phyloP scores from a whole-genome alignment of 2,888 invertebrate genomes.

The Oscheius sp. region DNA sequence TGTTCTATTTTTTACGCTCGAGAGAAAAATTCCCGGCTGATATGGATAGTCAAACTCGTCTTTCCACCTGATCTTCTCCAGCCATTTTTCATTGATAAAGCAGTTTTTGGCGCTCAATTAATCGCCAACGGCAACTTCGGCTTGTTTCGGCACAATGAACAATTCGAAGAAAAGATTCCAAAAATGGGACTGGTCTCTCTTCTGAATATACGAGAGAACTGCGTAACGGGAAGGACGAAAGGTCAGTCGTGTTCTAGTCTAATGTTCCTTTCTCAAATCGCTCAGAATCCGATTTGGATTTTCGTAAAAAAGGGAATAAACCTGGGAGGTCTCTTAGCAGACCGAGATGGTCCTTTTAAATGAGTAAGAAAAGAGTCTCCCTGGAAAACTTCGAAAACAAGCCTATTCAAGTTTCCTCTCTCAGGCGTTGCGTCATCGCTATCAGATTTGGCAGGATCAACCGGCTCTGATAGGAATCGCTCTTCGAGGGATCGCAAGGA shows the following conservation, averaged over 20 bases:
- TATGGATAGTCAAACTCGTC: too few species aligned
- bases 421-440: constrained; percentile 6
- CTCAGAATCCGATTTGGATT: too few species aligned
- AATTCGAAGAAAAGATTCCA: background rate
- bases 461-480: background rate
- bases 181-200: background rate
- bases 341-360: too few species aligned
- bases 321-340: too few species aligned
- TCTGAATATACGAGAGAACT: background rate
- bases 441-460: background rate
- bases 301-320: too few species aligned
- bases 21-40: background rate
- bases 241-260: background rate
- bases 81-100: too few species aligned
- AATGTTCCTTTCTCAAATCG: too few species aligned
- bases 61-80: too few species aligned
- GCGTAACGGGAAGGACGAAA: background rate
- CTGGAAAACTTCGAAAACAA: background rate
- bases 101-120: too few species aligned
- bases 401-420: background rate
- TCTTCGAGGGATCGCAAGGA: background rate
- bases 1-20: background rate
- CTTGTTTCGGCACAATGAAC: too few species aligned
- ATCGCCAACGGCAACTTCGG: too few species aligned
- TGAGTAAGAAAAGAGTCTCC: too few species aligned